These are phyloP conservation scores for Montipora capitata DNA, from an alignment of 92 coral and sea anemone genomes.

Conservation along the genomic window DNA sequence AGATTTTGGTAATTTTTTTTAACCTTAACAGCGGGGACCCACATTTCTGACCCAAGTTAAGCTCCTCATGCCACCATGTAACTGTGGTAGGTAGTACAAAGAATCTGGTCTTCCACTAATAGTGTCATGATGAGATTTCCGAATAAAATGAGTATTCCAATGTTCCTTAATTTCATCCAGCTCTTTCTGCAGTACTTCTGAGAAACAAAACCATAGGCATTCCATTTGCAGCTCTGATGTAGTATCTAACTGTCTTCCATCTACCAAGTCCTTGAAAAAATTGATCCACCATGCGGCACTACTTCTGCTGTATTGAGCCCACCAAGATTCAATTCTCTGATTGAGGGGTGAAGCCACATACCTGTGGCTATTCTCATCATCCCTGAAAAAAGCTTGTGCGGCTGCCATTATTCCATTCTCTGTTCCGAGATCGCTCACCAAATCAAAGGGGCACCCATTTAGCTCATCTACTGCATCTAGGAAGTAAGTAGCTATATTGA, in stretches of 20 bases:
- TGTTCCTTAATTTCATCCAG: no score
- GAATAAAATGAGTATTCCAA: no score
- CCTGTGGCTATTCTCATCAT: no score
- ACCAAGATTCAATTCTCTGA: constrained; percentile 42
- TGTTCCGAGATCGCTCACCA: constrained; percentile 52
- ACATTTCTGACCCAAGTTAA: no score
- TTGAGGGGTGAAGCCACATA: constrained; percentile 37
- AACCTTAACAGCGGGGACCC: no score
- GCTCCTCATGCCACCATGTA: no score
- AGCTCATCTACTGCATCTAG: constrained; percentile 36
- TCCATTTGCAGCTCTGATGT: constrained; percentile 8
- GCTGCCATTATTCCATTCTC: constrained; percentile 34
- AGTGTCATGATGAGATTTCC: no score
- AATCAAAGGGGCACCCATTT: constrained; percentile 46
- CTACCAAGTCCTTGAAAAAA: constrained; percentile 32
- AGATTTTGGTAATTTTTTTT: no score
- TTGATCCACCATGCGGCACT: constrained; percentile 51
- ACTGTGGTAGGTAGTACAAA: no score
- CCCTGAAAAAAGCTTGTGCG: no score
- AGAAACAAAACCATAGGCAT: no score
- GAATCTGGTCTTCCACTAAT: no score
- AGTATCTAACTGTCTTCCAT: constrained; percentile 22
- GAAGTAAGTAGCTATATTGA: constrained; percentile 1
- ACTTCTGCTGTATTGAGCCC: constrained; percentile 51
- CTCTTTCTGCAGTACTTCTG: not conserved